Base-by-base conservation (phyloP, 2,113 vertebrate genomes). In the Forbesichthys papilliferus region DNA sequence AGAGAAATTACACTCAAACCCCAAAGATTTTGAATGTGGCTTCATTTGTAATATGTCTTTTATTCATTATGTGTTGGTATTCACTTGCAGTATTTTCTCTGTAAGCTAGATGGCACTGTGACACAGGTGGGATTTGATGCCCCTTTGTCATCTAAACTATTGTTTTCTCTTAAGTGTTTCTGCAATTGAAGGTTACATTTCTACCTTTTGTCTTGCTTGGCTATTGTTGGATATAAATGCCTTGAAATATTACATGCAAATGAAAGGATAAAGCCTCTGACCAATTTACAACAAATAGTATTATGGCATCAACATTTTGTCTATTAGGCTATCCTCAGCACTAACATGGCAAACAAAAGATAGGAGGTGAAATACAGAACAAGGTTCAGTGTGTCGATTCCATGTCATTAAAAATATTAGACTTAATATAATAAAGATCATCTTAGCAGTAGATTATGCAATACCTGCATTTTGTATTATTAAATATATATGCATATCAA, bases 21-120 rank as follows among this genome's bases (percentile, higher is more conserved):
- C 27, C 2, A 27, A 27, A 27, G 27, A 27, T 27, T 27, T 27
- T 27, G 27, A 27, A 27, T 27, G 27, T 27, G 2, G 27, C 27
- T 27, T 27, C 27, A 27, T 27, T 9, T 55, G 13, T 55, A 18
- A 27, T 59, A 34, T 11, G 60, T 13, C 16, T 3, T 34, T 46
- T 11, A 11, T 12, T 60, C 27, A 36, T n/a, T 16, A 14, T 7
- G 12, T 54, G 13, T 1, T 2, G 2, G 27, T 61, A 9, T 42
- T n/a, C 59, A 6, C 13, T 20, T 63, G 61, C 11, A 67, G 49
- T 62, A 16, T 42, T 69, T n/a, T 27, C 8, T 46, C 18, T 47
- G 36, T 33, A 14, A n/a, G 69, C 81, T 86, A 90, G 89, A 70
- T 88, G 90, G 86, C 86, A 70, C 81, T 86, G 76, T 86, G 73